phyloP scores from a whole-genome alignment of 1,140 invertebrate species.

The Bombus huntii region DNA sequence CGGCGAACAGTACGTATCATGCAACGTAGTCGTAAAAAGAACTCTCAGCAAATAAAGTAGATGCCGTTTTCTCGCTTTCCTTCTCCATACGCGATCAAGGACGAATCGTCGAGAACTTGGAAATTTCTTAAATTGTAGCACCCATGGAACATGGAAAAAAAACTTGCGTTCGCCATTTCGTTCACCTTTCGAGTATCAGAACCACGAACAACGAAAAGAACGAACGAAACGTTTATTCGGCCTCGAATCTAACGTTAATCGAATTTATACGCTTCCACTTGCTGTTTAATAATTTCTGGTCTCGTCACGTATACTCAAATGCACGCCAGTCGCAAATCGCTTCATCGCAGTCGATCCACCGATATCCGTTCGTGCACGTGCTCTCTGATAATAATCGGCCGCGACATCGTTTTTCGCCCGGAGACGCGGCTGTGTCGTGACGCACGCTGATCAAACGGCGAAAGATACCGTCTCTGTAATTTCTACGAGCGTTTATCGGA shows the following conservation, averaged over 20 bases:
- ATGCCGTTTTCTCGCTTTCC: neutral
- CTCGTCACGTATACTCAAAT: neutral
- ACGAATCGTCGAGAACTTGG: neutral
- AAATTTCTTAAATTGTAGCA: neutral
- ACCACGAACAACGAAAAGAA: neutral
- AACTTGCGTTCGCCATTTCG: neutral
- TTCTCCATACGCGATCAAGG: neutral
- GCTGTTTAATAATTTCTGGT: conserved; percentile 24
- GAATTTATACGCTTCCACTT: conserved; percentile 15
- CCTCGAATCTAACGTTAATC: conserved; percentile 28
- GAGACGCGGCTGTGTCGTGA: neutral
- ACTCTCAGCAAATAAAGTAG: neutral
- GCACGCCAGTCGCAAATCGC: neutral
- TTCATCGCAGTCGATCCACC: neutral
- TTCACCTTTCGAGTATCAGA: too few relatives aligned
- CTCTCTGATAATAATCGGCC: conserved; percentile 20
- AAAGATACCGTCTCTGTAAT: neutral
- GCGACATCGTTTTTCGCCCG: conserved; percentile 14
- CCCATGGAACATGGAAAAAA: too few relatives aligned
- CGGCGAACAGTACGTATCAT: neutral
- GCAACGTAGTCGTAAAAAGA: neutral
- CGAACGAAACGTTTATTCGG: neutral
- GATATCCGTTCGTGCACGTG: conserved; percentile 6
- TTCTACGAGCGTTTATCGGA: neutral
- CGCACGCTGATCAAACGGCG: neutral